These are phyloP conservation scores for Netelia melanura DNA, from an alignment of 2,888 invertebrate species.

Conservation along the genomic window DNA sequence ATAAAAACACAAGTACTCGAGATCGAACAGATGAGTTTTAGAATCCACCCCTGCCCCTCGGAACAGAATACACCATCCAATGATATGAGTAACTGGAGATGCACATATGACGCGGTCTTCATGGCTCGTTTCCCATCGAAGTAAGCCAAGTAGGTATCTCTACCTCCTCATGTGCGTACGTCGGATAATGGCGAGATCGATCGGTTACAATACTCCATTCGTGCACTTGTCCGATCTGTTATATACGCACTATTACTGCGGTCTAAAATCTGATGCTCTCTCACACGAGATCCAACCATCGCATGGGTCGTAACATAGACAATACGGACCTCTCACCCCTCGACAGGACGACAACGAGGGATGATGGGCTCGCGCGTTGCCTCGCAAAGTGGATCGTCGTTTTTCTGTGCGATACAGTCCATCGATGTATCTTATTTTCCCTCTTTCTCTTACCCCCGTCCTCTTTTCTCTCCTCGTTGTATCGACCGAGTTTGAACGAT, in stretches of 20 bases:
- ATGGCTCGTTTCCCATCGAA: slow-evolving; percentile 81
- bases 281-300: slow-evolving; percentile 53
- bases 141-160: slow-evolving; percentile 70
- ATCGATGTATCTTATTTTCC: slow-evolving; percentile 54
- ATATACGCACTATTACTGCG: slow-evolving; percentile 68
- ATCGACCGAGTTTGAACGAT: slow-evolving; percentile 81
- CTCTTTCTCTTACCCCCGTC: slow-evolving; percentile 69
- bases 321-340: slow-evolving; percentile 72
- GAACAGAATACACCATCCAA: slow-evolving; percentile 37
- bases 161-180: slow-evolving; percentile 47
- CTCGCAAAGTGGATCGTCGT: slow-evolving; percentile 74
- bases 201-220: slow-evolving; percentile 47
- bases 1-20: slow-evolving; percentile 28
- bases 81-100: slow-evolving; percentile 72
- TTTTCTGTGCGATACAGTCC: slow-evolving; percentile 40
- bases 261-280: slow-evolving; percentile 81
- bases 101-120: slow-evolving; percentile 82
- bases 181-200: slow-evolving; percentile 71
- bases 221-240: slow-evolving; percentile 80
- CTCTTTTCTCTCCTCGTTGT: slow-evolving; percentile 70
- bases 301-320: slow-evolving; percentile 16
- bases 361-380: slow-evolving; percentile 71
- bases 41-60: slow-evolving; percentile 27
- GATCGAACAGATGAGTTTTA: slow-evolving; percentile 58
- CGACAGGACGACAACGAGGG: slow-evolving; percentile 59